Conservation (phyloP, 2,888 invertebrate species). For the Venusia cambrica region DNA sequence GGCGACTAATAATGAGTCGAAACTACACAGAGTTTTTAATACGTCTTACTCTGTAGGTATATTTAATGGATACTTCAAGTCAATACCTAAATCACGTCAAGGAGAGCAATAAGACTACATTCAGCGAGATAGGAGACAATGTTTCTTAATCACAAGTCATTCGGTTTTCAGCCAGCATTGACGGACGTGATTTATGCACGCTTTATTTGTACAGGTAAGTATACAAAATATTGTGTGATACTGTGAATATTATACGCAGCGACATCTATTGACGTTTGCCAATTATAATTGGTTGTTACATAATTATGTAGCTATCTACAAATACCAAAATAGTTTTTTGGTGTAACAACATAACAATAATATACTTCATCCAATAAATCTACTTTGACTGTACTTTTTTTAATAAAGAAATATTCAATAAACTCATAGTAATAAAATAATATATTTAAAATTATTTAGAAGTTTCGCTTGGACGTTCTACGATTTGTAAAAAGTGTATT, state of each 20-base stretch:
- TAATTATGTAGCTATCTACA: too few species aligned
- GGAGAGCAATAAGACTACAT: slow-evolving; percentile 15
- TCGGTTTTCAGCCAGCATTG: slow-evolving; percentile 22
- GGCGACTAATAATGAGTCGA: too few species aligned
- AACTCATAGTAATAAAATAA: slow-evolving; percentile 50
- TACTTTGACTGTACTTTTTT: slow-evolving; percentile 39
- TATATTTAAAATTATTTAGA: slow-evolving; percentile 67
- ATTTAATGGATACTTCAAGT: slow-evolving; percentile 18
- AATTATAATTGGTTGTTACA: too few species aligned
- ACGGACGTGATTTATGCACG: slow-evolving; percentile 24
- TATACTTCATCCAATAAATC: too few species aligned
- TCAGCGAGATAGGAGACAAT: slow-evolving; percentile 1
- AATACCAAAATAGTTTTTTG: too few species aligned
- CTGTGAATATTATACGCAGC: too few species aligned
- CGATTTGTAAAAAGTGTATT: slow-evolving; percentile 79
- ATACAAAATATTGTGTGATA: too few species aligned
- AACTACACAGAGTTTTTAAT: too few species aligned
- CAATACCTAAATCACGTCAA: slow-evolving; percentile 23
- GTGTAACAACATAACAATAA: too few species aligned
- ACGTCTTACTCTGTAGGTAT: not conserved
- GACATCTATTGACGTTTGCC: too few species aligned
- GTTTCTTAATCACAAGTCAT: slow-evolving; percentile 20
- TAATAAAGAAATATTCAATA: slow-evolving; percentile 43
- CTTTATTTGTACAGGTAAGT: too few species aligned
- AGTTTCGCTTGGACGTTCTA: slow-evolving; percentile 70